Percentiles rank a stretch among this genome's conserved stretches.
phyloP scores from a whole-genome alignment of 2,888 invertebrate species.

The Aphodius sticticus region DNA sequence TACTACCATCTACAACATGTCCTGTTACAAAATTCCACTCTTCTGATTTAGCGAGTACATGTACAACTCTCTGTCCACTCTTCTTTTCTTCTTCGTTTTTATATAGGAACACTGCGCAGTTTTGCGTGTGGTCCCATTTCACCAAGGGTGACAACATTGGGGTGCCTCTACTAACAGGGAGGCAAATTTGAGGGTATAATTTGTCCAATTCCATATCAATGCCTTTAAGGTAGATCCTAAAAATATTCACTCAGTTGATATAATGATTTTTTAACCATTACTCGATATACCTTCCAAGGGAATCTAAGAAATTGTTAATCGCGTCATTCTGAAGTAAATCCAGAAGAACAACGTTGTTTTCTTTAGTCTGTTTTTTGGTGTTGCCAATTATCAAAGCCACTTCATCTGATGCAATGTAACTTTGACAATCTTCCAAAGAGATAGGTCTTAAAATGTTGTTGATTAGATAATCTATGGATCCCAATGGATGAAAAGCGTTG shows the following conservation, averaged over 20 bases:
- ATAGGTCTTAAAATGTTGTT: neutral
- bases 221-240: conserved; percentile 80
- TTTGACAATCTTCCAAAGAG: neutral
- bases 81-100: conserved; percentile 72
- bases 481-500: neutral
- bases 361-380: neutral
- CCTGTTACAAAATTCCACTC: conserved; percentile 77
- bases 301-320: neutral
- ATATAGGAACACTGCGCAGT: conserved; percentile 77
- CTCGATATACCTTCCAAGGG: neutral
- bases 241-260: conserved; percentile 44
- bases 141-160: conserved; percentile 84
- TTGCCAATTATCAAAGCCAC: neutral
- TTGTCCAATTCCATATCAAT: conserved; percentile 76
- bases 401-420: neutral
- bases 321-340: neutral
- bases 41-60: conserved; percentile 69
- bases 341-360: neutral
- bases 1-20: conserved; percentile 84
- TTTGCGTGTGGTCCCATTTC: conserved; percentile 87
- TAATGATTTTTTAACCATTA: neutral
- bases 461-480: conserved; percentile 8
- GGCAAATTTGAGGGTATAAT: conserved; percentile 78
- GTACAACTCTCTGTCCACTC: conserved; percentile 70
- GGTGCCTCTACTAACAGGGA: conserved; percentile 86